Conservation (phyloP, 2,797 vertebrate species). For the Odontamblyopus rebecca region DNA sequence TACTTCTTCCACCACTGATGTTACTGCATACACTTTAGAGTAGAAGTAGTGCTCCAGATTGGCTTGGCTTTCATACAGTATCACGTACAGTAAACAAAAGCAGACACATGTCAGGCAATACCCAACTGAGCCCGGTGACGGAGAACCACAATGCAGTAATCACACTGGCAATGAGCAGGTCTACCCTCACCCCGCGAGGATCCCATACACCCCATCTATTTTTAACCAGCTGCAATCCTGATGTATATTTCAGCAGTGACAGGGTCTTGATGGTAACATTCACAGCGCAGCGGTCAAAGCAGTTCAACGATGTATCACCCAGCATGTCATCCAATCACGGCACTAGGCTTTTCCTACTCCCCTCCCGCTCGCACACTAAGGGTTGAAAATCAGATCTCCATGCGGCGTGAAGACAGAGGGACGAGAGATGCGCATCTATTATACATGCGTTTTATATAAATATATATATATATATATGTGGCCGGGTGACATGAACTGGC, state of each 20-base stretch:
- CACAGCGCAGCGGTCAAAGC: slow-evolving; percentile 61
- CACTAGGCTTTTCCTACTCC: slow-evolving; percentile 31
- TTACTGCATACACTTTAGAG: not conserved
- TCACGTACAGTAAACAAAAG: slow-evolving; percentile 48
- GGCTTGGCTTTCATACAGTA: slow-evolving; percentile 12
- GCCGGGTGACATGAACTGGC: slow-evolving; percentile 44
- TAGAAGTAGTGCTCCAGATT: not conserved
- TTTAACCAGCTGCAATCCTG: slow-evolving; percentile 55
- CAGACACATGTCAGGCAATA: slow-evolving; percentile 37
- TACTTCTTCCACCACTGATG: too few relatives aligned
- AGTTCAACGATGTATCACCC: slow-evolving; percentile 64
- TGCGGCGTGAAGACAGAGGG: slow-evolving; percentile 42
- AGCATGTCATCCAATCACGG: slow-evolving; percentile 58
- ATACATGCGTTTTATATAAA: slow-evolving; percentile 34
- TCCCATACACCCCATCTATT: slow-evolving; percentile 58
- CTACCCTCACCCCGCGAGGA: slow-evolving; percentile 24
- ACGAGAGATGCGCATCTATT: slow-evolving; percentile 53
- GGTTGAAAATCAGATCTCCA: slow-evolving; percentile 54
- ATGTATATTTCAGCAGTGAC: slow-evolving; percentile 62
- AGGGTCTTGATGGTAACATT: slow-evolving; percentile 56
- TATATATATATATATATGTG: slow-evolving; percentile 28
- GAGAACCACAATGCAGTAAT: slow-evolving; percentile 20
- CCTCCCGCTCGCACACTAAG: slow-evolving; percentile 35
- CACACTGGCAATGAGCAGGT: slow-evolving; percentile 22
- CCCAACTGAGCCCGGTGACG: slow-evolving; percentile 36